Conservation (phyloP, 1,140 invertebrate genomes). For the Scylla paramamosain region DNA sequence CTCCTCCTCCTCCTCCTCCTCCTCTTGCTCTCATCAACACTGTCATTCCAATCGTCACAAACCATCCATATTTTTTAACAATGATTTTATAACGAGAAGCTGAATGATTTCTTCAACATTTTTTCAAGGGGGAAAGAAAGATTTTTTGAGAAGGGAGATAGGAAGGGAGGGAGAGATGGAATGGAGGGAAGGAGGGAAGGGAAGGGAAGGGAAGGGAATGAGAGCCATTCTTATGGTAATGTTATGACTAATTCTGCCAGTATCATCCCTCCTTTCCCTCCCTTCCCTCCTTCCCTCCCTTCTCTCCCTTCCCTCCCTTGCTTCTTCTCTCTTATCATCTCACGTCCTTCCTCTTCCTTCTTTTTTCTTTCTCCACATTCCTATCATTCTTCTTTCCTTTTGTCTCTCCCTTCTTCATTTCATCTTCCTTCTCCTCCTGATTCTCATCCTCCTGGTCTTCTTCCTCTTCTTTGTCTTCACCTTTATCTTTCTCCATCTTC, state of each 20-base stretch:
- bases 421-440: neutral
- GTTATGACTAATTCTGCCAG: slow-evolving; percentile 36
- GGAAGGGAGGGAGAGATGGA: neutral
- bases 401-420: neutral
- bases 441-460: neutral
- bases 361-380: neutral
- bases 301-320: neutral
- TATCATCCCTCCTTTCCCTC: neutral
- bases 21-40: too few species aligned
- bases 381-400: neutral
- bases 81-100: neutral
- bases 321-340: neutral
- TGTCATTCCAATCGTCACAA: too few species aligned
- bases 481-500: too few species aligned
- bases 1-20: too few species aligned
- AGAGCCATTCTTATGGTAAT: slow-evolving; percentile 5
- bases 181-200: neutral
- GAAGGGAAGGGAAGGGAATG: neutral
- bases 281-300: neutral
- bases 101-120: too few species aligned
- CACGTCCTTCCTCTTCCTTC: neutral
- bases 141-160: too few species aligned
- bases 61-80: neutral
- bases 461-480: neutral
- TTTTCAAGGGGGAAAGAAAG: too few species aligned